phyloP scores from a whole-genome alignment of 2,797 vertebrate species.

The Pteronotus mesoamericanus region DNA sequence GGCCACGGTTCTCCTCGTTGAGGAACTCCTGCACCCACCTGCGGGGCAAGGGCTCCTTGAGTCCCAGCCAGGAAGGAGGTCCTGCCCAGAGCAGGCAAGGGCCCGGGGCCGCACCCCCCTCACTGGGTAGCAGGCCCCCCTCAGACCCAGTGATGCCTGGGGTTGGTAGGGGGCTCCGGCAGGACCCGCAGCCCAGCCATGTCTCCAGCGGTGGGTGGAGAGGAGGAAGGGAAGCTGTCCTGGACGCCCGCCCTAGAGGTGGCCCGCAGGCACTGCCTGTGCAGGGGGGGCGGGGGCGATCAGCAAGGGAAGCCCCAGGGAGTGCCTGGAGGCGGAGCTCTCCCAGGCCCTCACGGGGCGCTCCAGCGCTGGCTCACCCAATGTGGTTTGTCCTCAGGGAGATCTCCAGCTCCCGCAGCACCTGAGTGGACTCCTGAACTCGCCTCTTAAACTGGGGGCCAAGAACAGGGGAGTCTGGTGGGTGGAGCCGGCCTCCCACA shows the following conservation, averaged over 20 bases:
- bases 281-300: accelerated
- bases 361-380: slow-evolving; percentile 83
- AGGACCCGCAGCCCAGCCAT: neutral
- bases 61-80: neutral
- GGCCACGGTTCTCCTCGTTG: slow-evolving; percentile 91
- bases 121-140: too few species aligned
- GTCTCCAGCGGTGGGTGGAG: neutral
- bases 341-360: neutral
- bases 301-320: neutral
- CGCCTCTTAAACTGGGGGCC: slow-evolving; percentile 90
- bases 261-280: neutral
- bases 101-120: neutral
- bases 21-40: slow-evolving; percentile 98
- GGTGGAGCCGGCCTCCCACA: neutral
- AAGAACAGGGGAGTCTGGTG: neutral
- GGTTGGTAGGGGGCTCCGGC: neutral
- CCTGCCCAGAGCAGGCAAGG: neutral
- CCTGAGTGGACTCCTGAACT: slow-evolving; percentile 91
- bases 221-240: neutral
- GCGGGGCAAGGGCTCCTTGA: neutral
- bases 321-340: neutral
- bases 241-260: neutral
- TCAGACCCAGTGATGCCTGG: neutral
- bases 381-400: slow-evolving; percentile 97
- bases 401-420: slow-evolving; percentile 95